Base-by-base conservation (phyloP, 2,797 vertebrate genomes). In the Ctenochaetus hawaiiensis region DNA sequence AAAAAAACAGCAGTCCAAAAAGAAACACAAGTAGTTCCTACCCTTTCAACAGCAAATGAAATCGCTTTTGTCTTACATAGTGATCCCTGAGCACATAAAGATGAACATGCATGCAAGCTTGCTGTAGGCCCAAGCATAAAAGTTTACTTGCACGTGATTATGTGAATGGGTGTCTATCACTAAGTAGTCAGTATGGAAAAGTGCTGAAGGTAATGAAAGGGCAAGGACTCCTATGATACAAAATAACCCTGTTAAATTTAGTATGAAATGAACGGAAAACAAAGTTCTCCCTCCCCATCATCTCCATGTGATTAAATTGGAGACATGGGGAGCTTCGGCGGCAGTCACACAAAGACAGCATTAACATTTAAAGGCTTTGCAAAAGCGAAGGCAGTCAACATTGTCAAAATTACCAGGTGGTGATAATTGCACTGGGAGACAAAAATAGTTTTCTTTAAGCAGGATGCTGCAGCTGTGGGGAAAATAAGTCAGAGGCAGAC, bases 361-460 rank as follows among this genome's bases (percentile, higher is more conserved):
- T 73, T 65, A 80, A 77, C 72, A 80, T 80, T 78, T 65, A 77
- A 52, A 85, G 66, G 75, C 60, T 85, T 72, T 78, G 78, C 72
- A 72, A 74, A 71, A 84, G 75, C 69, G 80, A 61, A 81, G 67
- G 62, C 83, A 85, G 87, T 85, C 80, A 87, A 84, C 87, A 85
- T 75, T 81, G 84, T 89, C 85, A 83, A 86, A 89, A 92, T 89
- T 76, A 83, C 81, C 91, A 90, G 88, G 89, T 91, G 87, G 85
- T 86, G 85, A 87, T 91, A 83, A 92, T 88, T 90, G 75, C 77
- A 72, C 71, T 65, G 62, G 13, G 63, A 75, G 89, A 83, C 77
- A 51, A 67, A 91, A 89, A 89, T 87, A 92, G 82, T 80, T 86
- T 72, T 61, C 69, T 85, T 86, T 56, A 86, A 80, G 85, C 88